Evolutionary conservation across 1,140 invertebrate genomes (phyloP), one percentile per base, ranked within the genome.

Genomic region (Hesperophylax magnus): DNA sequence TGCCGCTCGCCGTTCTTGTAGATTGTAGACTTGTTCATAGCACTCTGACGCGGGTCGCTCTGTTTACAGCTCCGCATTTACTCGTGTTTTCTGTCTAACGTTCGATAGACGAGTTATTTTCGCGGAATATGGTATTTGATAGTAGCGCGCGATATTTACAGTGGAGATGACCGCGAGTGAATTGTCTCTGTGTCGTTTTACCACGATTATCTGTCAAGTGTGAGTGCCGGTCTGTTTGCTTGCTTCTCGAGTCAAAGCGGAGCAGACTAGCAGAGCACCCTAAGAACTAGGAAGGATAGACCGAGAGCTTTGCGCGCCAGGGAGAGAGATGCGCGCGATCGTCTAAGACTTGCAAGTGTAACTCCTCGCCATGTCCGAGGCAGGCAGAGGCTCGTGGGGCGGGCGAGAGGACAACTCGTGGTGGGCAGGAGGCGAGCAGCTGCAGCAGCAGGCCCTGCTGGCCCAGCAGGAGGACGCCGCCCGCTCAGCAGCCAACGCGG

Each of bases 341-440:
- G 53, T 52, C 31, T 81, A 61, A 34, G 27, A 6, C 53, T 14
- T 7, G 31, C 54, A 17, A 18, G 8, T n/a, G 6, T 14, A 47
- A 47, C 39, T 60, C 47, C 39, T 27, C 78, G 71, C 17, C 65
- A 81, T 79, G 83, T 74, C 80, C 27, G 80, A 82, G 85, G 86
- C 87, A 85, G 88, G 88, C 86, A 89, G 92, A 85, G 91, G 91
- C 88, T 91, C 92, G 86, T 93, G 92, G 92, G 92, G 91, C 88
- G 90, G 90, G 87, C 90, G 91, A 87, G 91, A 92, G 88, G 92
- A 92, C 86, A 91, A 90, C 87, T 91, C 92, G 84, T 91, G 89
- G 91, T 92, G 92, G 92, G 91, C 91, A 86, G 90, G 89, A 81
- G 88, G 89, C 84, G 89, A 91, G 85, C 89, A 89, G 85, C 90